Evolutionary conservation across 2,888 invertebrate genomes (phyloP).

Genomic region (Arctia plantaginis): DNA sequence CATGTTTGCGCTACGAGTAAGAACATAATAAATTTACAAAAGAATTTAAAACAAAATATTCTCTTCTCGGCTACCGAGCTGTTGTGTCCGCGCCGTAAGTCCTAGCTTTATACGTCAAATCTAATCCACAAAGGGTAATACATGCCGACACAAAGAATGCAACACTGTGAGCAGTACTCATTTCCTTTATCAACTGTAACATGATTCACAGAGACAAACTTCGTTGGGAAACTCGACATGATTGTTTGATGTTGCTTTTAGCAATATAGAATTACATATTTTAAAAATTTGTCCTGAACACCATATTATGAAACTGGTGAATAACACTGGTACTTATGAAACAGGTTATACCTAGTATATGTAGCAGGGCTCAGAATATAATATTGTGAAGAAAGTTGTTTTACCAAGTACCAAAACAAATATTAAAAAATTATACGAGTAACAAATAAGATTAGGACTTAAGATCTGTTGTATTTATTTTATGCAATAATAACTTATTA

Average conservation of each 20-base stretch:
- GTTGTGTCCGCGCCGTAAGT: neutral
- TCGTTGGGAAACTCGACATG: conserved; percentile 4
- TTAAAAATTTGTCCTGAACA: neutral
- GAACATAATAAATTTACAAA: neutral
- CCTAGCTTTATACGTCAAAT: neutral
- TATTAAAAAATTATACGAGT: too few relatives aligned
- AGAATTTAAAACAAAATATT: neutral
- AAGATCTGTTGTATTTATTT: too few relatives aligned
- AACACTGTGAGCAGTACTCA: neutral
- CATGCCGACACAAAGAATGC: neutral
- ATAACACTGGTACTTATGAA: too few relatives aligned
- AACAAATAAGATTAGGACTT: too few relatives aligned
- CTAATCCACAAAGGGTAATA: conserved; percentile 4
- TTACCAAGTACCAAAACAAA: too few relatives aligned
- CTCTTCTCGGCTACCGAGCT: neutral
- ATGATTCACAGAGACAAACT: conserved; percentile 3
- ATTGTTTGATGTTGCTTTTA: conserved; percentile 4
- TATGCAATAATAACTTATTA: too few relatives aligned
- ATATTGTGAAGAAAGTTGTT: too few relatives aligned
- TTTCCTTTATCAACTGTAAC: neutral
- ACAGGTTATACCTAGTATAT: too few relatives aligned
- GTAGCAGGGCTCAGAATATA: too few relatives aligned
- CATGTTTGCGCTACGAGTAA: neutral
- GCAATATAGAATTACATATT: neutral
- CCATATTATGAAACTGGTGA: too few relatives aligned